These are phyloP conservation scores for Myoxocephalus aenaeus DNA, from an alignment of 2,797 vertebrate genomes.

Conservation along the genomic window DNA sequence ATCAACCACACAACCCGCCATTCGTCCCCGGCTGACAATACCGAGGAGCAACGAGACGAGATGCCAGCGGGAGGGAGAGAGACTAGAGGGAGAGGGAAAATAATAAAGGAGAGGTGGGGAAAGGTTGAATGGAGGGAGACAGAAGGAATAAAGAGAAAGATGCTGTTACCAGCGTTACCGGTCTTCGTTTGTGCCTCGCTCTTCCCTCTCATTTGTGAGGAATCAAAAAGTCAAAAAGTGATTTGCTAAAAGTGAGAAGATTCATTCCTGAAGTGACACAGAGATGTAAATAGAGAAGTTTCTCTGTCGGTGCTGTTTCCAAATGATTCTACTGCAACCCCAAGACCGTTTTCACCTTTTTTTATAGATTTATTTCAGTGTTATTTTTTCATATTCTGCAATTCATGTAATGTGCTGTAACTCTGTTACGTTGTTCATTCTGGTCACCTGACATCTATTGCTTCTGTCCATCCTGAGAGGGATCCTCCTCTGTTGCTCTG, in stretches of 20 bases:
- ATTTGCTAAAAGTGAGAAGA: neutral
- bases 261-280: neutral
- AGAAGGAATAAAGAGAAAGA: conserved; percentile 26
- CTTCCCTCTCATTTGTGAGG: conserved; percentile 59
- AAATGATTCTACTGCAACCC: neutral
- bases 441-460: no score
- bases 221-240: conserved; percentile 63
- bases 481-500: no score
- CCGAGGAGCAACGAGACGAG: conserved; percentile 21
- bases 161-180: conserved; percentile 33
- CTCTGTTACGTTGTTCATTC: no score
- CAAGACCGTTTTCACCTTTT: neutral
- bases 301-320: conserved; percentile 1
- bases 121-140: conserved; percentile 30
- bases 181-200: conserved; percentile 36
- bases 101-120: conserved; percentile 6
- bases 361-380: neutral
- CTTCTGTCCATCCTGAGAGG: no score
- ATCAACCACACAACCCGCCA: conserved; percentile 49
- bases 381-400: neutral
- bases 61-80: conserved; percentile 5
- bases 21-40: conserved; percentile 51
- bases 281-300: neutral
- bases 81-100: conserved; percentile 1
- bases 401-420: neutral